phyloP scores from a whole-genome alignment of 2,888 invertebrate genomes.

The Enoplolaimus lenunculus region DNA sequence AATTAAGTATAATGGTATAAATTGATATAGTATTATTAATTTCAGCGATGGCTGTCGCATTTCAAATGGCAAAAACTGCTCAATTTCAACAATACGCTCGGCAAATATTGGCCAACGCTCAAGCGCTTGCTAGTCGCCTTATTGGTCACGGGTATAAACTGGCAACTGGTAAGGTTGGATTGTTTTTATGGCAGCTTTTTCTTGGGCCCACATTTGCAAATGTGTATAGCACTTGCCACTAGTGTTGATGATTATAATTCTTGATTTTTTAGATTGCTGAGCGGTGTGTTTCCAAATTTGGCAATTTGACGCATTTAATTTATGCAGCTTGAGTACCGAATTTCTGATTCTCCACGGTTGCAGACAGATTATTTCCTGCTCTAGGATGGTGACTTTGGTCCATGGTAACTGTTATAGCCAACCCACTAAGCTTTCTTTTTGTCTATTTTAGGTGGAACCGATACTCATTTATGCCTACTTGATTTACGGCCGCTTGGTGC shows the following conservation, averaged over 20 bases:
- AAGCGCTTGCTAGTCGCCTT: slow-evolving; percentile 57
- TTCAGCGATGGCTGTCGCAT: slow-evolving; percentile 63
- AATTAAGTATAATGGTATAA: too few relatives aligned
- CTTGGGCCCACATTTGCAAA: neutral
- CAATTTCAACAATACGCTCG: slow-evolving; percentile 71
- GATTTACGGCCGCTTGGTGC: slow-evolving; percentile 63
- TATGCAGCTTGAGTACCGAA: too few relatives aligned
- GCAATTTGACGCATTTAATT: too few relatives aligned
- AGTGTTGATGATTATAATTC: too few relatives aligned
- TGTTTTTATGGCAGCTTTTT: neutral
- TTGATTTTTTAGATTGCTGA: too few relatives aligned
- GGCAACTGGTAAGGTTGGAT: slow-evolving; percentile 39
- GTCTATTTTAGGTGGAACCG: slow-evolving; percentile 59
- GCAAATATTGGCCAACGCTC: slow-evolving; percentile 68
- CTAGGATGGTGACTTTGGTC: too few relatives aligned
- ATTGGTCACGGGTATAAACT: slow-evolving; percentile 56
- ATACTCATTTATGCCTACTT: slow-evolving; percentile 75
- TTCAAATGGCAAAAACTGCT: slow-evolving; percentile 65
- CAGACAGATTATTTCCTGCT: too few relatives aligned
- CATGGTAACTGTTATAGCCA: slow-evolving; percentile 9
- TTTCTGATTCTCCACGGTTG: too few relatives aligned
- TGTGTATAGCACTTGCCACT: neutral
- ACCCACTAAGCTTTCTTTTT: too few relatives aligned
- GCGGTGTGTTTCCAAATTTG: too few relatives aligned
- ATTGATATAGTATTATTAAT: slow-evolving; percentile 5